Base-by-base conservation (phyloP, 2,888 invertebrate genomes). In the Yponomeuta sedellus region DNA sequence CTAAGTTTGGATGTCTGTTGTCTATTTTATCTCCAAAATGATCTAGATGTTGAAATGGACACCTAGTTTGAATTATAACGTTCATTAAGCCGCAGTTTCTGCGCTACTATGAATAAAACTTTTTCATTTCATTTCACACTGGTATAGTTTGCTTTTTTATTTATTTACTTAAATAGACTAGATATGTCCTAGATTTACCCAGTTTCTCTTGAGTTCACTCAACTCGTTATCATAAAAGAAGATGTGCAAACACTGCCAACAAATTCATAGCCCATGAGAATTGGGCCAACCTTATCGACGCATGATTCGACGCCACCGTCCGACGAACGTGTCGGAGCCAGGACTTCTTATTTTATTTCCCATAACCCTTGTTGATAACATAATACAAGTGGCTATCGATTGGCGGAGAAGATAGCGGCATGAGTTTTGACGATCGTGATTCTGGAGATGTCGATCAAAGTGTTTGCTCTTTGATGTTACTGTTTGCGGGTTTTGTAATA, bases 241-340 rank as follows among this genome's bases (percentile, higher is more conserved):
- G 62, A 52, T 66, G 40, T 61, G 39, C 16, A 64, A 66, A 66
- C 64, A 64, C 56, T 69, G 28, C 61, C 19, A 34, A 61, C 10
- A 34, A 25, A 20, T 28, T 70, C 69, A 70, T 64, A 68, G 67
- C 71, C 71, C 77, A 75, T 81, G 82, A 75, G 79, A 80, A 80
- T 73, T 68, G 67, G 67, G 61, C 39, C 66, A 67, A 65, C 65
- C 67, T 71, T 79, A 81, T 81, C 81, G 76, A 79, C 80, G 78
- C 79, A 80, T 78, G 74, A 40, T 72, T 70, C 44, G 40, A 63
- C 63, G 19, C 22, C 63, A 20, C 16, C 11, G 16, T 8, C 63
- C 16, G 16, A 22, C 16, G 34, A 61, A 28, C 61, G 6, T 61
- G 61, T 16, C 44, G 16, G 44, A 12, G 16, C 44, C 44, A 5